Conservation (phyloP, 2,797 vertebrate genomes). For the Sebastes kiyomatsui region DNA sequence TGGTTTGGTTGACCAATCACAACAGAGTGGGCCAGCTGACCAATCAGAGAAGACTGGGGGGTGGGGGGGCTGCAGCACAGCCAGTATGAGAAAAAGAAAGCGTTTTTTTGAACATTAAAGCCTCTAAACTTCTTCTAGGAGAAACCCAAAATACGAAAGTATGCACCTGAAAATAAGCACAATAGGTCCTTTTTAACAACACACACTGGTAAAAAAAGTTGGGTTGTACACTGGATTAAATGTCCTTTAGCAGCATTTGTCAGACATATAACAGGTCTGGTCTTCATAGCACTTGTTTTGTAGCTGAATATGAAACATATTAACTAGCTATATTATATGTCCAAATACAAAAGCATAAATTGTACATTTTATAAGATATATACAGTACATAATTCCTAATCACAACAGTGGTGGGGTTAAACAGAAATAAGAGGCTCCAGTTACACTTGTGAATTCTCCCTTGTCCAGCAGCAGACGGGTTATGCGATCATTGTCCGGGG, state of each 20-base stretch:
- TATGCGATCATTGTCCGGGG: neutral
- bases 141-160: no score
- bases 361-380: neutral
- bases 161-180: no score
- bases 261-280: neutral
- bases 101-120: no score
- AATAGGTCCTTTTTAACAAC: no score
- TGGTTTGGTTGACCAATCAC: no score
- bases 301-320: neutral
- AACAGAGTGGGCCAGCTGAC: no score
- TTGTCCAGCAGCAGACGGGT: constrained; percentile 73
- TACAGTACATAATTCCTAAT: neutral
- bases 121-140: no score
- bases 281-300: neutral
- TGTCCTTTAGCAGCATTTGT: neutral
- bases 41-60: no score
- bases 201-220: neutral
- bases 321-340: neutral
- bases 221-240: neutral
- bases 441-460: constrained; percentile 75
- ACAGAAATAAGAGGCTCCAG: neutral
- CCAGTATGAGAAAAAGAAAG: no score
- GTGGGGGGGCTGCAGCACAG: no score
- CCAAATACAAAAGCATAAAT: neutral
- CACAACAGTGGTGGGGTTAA: neutral